A percentile compares a stretch with the other conserved stretches of the same genome.
These are phyloP conservation scores for Pungitius pungitius DNA, from an alignment of 2,113 vertebrate genomes.

Conservation along the genomic window DNA sequence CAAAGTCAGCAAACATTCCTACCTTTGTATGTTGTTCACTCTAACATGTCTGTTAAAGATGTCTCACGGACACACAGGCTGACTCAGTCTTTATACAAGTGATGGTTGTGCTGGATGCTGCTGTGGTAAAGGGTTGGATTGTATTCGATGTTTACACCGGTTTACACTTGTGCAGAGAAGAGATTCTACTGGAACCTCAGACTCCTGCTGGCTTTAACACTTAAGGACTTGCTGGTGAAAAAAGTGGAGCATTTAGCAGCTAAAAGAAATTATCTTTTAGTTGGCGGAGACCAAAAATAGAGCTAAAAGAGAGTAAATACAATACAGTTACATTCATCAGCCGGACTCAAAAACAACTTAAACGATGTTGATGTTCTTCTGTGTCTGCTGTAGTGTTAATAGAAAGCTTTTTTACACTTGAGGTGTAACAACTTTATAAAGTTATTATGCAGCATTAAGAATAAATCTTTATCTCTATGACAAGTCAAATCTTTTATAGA, in stretches of 20 bases:
- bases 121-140: not conserved
- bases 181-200: not conserved
- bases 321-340: not conserved
- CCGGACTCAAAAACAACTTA: not conserved
- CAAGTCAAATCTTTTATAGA: not conserved
- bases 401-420: not conserved
- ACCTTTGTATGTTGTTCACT: not conserved
- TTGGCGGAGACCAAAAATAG: not conserved
- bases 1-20: not conserved
- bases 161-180: not conserved
- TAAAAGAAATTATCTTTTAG: not conserved
- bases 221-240: conserved; percentile 4
- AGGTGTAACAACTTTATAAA: not conserved
- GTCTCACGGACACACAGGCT: not conserved
- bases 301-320: not conserved
- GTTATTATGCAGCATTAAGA: not conserved
- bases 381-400: not conserved
- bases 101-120: not conserved
- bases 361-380: not conserved
- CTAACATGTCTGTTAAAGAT: not conserved
- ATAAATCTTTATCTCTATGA: not conserved
- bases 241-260: conserved; percentile 7
- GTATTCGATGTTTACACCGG: not conserved
- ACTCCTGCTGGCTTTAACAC: not conserved
- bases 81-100: not conserved